Evolutionary conservation across 2,888 invertebrate species (phyloP), one percentile per base, ranked within the genome.

Genomic region (Leptogaster cylindrica): DNA sequence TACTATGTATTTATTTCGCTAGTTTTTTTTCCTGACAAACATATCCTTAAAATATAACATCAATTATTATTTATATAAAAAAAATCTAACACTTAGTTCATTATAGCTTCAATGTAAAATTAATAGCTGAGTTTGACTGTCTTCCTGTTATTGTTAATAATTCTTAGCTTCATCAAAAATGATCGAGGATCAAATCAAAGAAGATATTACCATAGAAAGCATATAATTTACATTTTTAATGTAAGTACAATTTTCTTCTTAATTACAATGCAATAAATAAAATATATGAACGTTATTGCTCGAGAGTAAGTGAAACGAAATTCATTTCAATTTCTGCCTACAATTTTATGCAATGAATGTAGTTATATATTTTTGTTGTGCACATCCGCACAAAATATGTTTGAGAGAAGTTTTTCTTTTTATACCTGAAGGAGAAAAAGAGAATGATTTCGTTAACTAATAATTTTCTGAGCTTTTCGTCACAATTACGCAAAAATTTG

Each of bases 61-160:
- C 39, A 39, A 39, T 39, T 39, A 39, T 39, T 39, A n/a, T n/a
- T n/a, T n/a, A n/a, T n/a, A n/a, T 14, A 39, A 12, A 39, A 39
- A 39, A 39, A 39, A 39, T 39, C 10, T 4, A 4, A 39, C 14
- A 39, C 14, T 39, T 12, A 39, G 14, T 39, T 39, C 39, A 12
- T 39, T 31, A 6, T 6, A 10, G 10, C 14, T 39, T 10, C 10
- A 4, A 14, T 39, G 14, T 4, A 12, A 39, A 39, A 39, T 12
- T 4, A 39, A 39, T 39, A 4, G 10, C 14, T 8, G 5, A 31
- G 6, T 31, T 8, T 31, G 31, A 10, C 10, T 8, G 31, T 31
- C 31, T 31, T 8, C 10, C 6, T 31, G 5, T 31, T 7, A 31
- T 31, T 31, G 5, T 31, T 7, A 7, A 8, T 8, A 7, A 7